Percentiles rank a stretch among this genome's conserved stretches.
Conservation (phyloP, 2,888 invertebrate genomes). For the Stenodema calcarata region DNA sequence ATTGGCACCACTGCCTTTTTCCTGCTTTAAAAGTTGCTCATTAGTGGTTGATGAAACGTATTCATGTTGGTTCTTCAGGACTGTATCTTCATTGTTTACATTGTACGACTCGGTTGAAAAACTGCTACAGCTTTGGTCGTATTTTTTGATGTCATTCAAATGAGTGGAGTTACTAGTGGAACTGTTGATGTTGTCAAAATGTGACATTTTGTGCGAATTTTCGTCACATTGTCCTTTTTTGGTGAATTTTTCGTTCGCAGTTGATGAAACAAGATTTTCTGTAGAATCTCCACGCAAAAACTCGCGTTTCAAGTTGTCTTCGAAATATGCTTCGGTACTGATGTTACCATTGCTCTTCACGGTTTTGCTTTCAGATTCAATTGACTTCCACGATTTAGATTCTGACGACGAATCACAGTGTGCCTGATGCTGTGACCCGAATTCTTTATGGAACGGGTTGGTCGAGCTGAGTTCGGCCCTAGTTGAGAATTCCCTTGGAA, state of each 20-base stretch:
- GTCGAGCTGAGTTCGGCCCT: neutral
- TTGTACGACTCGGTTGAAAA: no score
- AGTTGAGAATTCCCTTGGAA: neutral
- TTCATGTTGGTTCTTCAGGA: neutral
- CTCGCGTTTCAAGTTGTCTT: neutral
- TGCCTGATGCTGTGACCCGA: neutral
- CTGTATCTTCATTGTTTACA: no score
- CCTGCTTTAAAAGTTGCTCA: neutral
- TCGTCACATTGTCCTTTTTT: neutral
- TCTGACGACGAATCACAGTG: neutral
- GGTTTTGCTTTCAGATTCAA: neutral
- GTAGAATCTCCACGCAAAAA: neutral
- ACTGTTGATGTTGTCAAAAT: no score
- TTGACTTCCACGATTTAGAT: neutral
- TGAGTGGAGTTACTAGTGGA: no score
- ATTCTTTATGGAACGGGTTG: conserved; percentile 45
- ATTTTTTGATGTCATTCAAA: neutral
- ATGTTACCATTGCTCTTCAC: neutral
- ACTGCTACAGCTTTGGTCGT: no score
- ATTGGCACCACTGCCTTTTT: neutral
- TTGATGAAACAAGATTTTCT: neutral
- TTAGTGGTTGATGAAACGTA: neutral
- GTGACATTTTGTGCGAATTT: no score
- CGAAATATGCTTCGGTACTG: neutral
- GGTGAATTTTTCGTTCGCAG: neutral